Percentiles rank a stretch among this genome's conserved stretches.
Conservation (phyloP, 1,140 invertebrate species). For the Nylanderia fulva region DNA sequence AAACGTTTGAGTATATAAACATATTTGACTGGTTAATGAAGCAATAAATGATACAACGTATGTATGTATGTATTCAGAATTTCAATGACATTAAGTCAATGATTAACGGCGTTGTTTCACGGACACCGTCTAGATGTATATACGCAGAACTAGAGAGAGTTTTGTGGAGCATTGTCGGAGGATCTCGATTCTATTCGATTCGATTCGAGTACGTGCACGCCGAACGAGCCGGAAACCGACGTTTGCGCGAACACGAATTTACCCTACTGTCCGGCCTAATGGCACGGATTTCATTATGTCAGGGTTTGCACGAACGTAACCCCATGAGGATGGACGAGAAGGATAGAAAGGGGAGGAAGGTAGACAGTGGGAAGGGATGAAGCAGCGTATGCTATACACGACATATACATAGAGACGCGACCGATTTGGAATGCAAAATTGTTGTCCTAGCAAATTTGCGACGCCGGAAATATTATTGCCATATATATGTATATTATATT, state of each 20-base stretch:
- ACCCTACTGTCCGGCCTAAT: slow-evolving; percentile 72
- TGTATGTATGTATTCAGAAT: neutral
- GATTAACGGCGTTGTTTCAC: neutral
- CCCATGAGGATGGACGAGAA: slow-evolving; percentile 27
- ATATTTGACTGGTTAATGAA: neutral
- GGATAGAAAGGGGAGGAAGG: neutral
- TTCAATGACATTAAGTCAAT: neutral
- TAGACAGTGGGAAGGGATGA: neutral
- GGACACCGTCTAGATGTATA: slow-evolving; percentile 35
- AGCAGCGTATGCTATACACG: slow-evolving; percentile 21
- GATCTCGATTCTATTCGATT: slow-evolving; percentile 69
- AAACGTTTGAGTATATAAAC: neutral
- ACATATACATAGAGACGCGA: slow-evolving; percentile 39
- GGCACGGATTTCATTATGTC: slow-evolving; percentile 77
- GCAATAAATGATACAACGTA: neutral
- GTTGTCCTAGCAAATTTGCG: slow-evolving; percentile 71
- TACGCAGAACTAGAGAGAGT: slow-evolving; percentile 56
- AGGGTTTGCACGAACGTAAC: slow-evolving; percentile 58
- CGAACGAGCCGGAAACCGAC: slow-evolving; percentile 74
- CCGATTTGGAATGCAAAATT: slow-evolving; percentile 72
- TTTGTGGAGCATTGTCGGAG: slow-evolving; percentile 70
- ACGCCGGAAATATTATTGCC: slow-evolving; percentile 46
- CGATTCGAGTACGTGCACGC: slow-evolving; percentile 64
- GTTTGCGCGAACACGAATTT: slow-evolving; percentile 71
- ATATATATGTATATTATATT: slow-evolving; percentile 4